Evolutionary conservation across 2,113 vertebrate genomes (phyloP).

Genomic region (Phrynosoma platyrhinos): DNA sequence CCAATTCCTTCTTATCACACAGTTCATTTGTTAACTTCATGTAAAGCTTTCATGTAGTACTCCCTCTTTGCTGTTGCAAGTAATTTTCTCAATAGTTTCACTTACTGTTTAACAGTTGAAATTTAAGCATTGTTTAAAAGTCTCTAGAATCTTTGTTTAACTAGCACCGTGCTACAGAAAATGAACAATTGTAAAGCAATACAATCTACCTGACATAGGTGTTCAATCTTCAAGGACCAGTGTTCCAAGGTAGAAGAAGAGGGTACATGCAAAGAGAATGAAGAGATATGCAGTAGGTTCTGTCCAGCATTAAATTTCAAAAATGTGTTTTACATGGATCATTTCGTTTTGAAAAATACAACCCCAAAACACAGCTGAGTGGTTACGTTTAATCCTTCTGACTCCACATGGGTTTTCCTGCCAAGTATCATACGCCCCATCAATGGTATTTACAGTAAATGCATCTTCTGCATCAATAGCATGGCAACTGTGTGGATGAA

Average conservation of each 20-base stretch:
- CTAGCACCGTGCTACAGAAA: neutral
- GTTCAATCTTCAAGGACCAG: neutral
- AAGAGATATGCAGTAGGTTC: neutral
- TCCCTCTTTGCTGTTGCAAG: neutral
- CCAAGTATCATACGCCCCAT: neutral
- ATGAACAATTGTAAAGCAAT: neutral
- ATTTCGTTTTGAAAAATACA: neutral
- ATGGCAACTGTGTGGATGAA: neutral
- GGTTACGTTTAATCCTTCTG: neutral
- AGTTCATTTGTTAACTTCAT: conserved; percentile 2
- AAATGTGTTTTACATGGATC: neutral
- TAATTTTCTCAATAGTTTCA: neutral
- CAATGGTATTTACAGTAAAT: neutral
- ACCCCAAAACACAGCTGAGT: neutral
- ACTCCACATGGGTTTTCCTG: neutral
- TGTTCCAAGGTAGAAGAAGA: neutral
- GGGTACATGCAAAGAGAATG: neutral
- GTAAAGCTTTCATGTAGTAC: neutral
- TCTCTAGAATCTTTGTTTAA: neutral
- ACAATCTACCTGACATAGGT: neutral
- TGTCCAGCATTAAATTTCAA: no score
- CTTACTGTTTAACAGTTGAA: neutral
- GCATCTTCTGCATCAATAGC: neutral
- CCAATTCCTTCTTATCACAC: neutral
- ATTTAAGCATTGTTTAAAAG: neutral